Base-by-base conservation (phyloP, 2,113 vertebrate genomes). In the Megalops atlanticus region DNA sequence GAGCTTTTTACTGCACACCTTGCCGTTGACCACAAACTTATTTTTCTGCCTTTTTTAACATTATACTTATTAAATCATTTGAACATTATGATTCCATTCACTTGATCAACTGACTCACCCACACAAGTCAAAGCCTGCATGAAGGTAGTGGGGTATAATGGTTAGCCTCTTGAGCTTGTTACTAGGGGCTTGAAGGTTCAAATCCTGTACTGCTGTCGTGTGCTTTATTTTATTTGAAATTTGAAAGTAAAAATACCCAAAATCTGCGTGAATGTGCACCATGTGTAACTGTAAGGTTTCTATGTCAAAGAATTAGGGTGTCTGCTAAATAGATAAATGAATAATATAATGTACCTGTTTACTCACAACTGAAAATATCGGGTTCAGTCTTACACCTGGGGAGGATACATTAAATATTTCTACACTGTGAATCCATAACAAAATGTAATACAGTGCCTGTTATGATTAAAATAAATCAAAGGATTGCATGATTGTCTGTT, bases 1-100 rank as follows among this genome's bases (percentile, higher is more conserved):
- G 41, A 75, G 45, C 45, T 75, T 41, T 36, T 80, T 77, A 33
- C 77, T 49, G 76, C 68, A 71, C 69, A 77, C 24, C 41, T 77
- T 10, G 58, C 11, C n/a, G n/a, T 31, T 64, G 58, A 11, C 58
- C 58, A 64, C 24, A 64, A 58, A 31, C 58, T 24, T 52, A 16
- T 24, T 58, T n/a, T 7, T 58, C n/a, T 1, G 2, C n/a, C 4
- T 58, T 58, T 3, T 24, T 24, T 64, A 27, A 27, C 31, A 27
- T 64, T 64, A 27, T 64, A 7, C 11, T 64, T 64, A 4, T 64
- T 64, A 5, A 24, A 31, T 64, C 27, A 11, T 31, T 24, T 11
- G 58, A 24, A n/a, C 11, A 2, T 11, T 64, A 24, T 24, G 21
- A 58, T n/a, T 11, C 11, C 58, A 0, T 31, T 64, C 11, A 58